Evolutionary conservation across 2,888 invertebrate species (phyloP).

Genomic region (Homarus gammarus): DNA sequence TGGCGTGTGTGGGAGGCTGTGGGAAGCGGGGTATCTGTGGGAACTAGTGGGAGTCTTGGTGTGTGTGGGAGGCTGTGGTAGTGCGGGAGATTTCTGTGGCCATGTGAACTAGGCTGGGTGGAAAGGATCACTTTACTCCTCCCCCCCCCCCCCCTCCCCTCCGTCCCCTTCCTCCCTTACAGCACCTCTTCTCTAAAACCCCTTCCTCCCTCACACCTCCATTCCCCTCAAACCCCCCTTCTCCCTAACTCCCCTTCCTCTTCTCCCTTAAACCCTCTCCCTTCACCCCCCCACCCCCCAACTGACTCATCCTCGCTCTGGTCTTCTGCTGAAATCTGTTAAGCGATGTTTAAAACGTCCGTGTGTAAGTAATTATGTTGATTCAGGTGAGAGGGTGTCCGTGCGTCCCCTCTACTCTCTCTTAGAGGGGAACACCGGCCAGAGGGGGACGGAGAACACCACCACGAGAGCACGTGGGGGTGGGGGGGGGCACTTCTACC

Average conservation of each 20-base stretch:
- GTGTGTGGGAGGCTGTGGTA: too few species aligned
- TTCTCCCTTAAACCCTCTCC: not conserved
- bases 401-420: not conserved
- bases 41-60: too few species aligned
- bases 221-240: not conserved
- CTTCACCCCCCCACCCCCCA: too few species aligned
- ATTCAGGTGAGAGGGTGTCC: not conserved
- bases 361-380: conserved; percentile 20
- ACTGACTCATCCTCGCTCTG: not conserved
- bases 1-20: too few species aligned
- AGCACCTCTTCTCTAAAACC: too few species aligned
- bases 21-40: too few species aligned
- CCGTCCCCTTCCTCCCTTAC: too few species aligned
- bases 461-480: too few species aligned
- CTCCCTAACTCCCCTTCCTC: not conserved
- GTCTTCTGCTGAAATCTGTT: not conserved
- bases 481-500: too few species aligned
- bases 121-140: too few species aligned
- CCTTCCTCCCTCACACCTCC: not conserved
- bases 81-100: too few species aligned
- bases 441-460: not conserved
- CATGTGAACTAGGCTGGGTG: too few species aligned
- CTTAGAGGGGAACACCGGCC: not conserved
- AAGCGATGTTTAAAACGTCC: not conserved
- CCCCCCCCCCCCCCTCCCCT: not conserved